Evolutionary conservation across 2,113 vertebrate genomes (phyloP).

Genomic region (Salminus brasiliensis): DNA sequence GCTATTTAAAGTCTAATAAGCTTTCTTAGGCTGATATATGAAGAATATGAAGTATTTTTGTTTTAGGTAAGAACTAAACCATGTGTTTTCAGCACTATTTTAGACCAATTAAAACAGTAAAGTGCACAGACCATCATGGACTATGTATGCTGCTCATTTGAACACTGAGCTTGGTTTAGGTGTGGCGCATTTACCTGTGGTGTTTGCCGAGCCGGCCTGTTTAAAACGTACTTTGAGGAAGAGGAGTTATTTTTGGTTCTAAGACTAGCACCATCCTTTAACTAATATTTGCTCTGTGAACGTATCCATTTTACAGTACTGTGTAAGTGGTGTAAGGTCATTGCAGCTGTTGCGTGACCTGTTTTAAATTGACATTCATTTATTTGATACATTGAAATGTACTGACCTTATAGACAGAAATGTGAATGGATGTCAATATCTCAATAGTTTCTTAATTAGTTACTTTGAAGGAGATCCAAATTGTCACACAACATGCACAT

Average conservation of each 20-base stretch:
- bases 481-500: no score
- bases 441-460: not conserved
- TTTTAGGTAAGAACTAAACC: not conserved
- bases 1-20: no score
- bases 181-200: conserved; percentile 38
- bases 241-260: conserved; percentile 3
- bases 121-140: not conserved
- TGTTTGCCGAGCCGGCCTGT: conserved; percentile 19
- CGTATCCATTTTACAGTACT: not conserved
- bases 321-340: not conserved
- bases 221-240: conserved; percentile 12
- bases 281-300: not conserved
- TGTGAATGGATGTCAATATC: no score
- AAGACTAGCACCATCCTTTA: not conserved
- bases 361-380: not conserved
- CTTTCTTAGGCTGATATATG: not conserved
- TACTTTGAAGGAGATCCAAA: not conserved
- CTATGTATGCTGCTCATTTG: conserved; percentile 20
- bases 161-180: conserved; percentile 32
- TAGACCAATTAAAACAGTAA: not conserved
- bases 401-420: not conserved
- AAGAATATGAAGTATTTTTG: not conserved
- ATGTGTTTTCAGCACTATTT: not conserved
- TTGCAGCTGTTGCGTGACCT: not conserved
- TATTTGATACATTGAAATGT: not conserved